Conservation (phyloP, 2,113 vertebrate species). For the human (Homo sapiens) region GRCh38 chr15:49113001-49113500, state of each 20-base stretch:
- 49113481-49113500: not conserved
- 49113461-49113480: not conserved
- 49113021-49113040: not conserved
- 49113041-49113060: not conserved
- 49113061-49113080: not conserved
- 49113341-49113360: not conserved
- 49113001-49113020: not conserved
- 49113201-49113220: not conserved
- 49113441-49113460: not conserved
- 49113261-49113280: not conserved
- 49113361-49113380: not conserved
- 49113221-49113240: not conserved
- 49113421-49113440: not conserved
- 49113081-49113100: not conserved
- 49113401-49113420: not conserved
- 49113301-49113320: not conserved
- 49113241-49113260: not conserved
- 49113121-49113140: not conserved
- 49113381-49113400: not conserved
- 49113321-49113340: not conserved
- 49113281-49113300: not conserved
- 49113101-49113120: not conserved
- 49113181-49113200: not conserved
- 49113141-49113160: not conserved
- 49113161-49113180: not conserved